These are phyloP conservation scores for Anolis sagrei DNA, from an alignment of 2,113 vertebrate species.

Conservation along the genomic window DNA sequence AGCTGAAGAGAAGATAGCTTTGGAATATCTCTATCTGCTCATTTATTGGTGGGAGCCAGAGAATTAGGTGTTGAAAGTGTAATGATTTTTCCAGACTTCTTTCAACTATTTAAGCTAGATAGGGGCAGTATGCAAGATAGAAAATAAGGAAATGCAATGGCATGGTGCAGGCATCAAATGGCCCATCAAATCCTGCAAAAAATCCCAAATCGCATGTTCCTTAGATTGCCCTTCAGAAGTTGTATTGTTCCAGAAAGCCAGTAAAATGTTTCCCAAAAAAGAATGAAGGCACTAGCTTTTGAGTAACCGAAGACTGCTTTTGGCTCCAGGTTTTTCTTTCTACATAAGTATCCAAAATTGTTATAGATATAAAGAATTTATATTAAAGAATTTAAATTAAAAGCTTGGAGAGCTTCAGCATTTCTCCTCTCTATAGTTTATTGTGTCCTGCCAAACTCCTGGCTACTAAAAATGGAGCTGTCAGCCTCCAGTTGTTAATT, in stretches of 20 bases:
- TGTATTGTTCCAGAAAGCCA: constrained; percentile 9
- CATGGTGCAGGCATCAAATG: neutral
- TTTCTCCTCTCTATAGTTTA: constrained; percentile 13
- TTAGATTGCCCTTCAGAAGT: constrained; percentile 13
- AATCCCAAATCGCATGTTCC: constrained; percentile 15
- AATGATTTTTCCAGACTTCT: neutral
- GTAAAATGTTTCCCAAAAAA: constrained; percentile 34
- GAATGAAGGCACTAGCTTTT: constrained; percentile 34
- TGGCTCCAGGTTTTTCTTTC: constrained; percentile 45
- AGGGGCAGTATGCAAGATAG: neutral
- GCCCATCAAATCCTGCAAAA: neutral
- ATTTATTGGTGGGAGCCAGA: neutral
- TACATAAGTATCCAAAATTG: constrained; percentile 45
- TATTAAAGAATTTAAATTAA: constrained; percentile 14
- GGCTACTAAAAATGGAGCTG: constrained; percentile 60
- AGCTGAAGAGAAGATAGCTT: neutral
- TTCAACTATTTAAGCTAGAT: neutral
- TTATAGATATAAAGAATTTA: neutral
- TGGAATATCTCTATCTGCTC: neutral
- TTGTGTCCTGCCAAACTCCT: constrained; percentile 32
- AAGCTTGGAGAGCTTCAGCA: neutral
- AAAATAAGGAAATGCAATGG: neutral
- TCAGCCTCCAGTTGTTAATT: constrained; percentile 60
- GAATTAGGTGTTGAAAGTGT: neutral
- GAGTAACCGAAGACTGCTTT: constrained; percentile 46